phyloP scores from a whole-genome alignment of 2,888 invertebrate genomes.

The Lordiphosa fenestrarum region DNA sequence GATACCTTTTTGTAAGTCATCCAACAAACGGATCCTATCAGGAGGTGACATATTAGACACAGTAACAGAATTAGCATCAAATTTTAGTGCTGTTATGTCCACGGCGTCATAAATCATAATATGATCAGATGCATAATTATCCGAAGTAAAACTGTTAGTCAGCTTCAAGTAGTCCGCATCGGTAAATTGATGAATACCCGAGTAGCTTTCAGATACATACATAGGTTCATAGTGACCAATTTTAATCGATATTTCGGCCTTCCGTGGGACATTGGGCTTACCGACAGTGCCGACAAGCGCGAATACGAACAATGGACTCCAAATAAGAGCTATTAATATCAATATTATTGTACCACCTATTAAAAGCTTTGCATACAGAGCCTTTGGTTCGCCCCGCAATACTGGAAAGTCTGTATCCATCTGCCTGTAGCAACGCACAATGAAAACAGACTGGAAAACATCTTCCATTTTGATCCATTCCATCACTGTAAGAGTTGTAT shows the following conservation, averaged over 20 bases:
- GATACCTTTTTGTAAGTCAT: slow-evolving; percentile 39
- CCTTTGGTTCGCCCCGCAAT: slow-evolving; percentile 91
- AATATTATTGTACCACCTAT: slow-evolving; percentile 93
- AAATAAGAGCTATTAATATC: slow-evolving; percentile 93
- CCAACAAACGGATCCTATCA: slow-evolving; percentile 41
- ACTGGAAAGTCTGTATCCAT: slow-evolving; percentile 94
- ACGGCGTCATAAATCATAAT: slow-evolving; percentile 45
- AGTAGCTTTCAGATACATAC: slow-evolving; percentile 92
- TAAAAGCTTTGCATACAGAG: slow-evolving; percentile 90
- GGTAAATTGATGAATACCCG: slow-evolving; percentile 85
- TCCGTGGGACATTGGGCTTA: slow-evolving; percentile 89
- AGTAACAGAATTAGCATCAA: slow-evolving; percentile 52
- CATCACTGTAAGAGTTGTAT: slow-evolving; percentile 97
- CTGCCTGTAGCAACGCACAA: slow-evolving; percentile 87
- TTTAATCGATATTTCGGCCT: slow-evolving; percentile 89
- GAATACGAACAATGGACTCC: slow-evolving; percentile 97
- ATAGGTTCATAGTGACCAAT: slow-evolving; percentile 95
- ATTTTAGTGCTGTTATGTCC: slow-evolving; percentile 50
- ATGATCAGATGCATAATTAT: slow-evolving; percentile 45
- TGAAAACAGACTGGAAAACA: slow-evolving; percentile 95
- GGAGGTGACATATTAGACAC: slow-evolving; percentile 62
- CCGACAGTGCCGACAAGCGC: slow-evolving; percentile 96
- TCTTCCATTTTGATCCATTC: slow-evolving; percentile 99
- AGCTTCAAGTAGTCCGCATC: slow-evolving; percentile 82
- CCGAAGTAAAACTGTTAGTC: slow-evolving; percentile 82